These are phyloP conservation scores for Fringilla coelebs DNA, from an alignment of 2,797 vertebrate species.

Conservation along the genomic window DNA sequence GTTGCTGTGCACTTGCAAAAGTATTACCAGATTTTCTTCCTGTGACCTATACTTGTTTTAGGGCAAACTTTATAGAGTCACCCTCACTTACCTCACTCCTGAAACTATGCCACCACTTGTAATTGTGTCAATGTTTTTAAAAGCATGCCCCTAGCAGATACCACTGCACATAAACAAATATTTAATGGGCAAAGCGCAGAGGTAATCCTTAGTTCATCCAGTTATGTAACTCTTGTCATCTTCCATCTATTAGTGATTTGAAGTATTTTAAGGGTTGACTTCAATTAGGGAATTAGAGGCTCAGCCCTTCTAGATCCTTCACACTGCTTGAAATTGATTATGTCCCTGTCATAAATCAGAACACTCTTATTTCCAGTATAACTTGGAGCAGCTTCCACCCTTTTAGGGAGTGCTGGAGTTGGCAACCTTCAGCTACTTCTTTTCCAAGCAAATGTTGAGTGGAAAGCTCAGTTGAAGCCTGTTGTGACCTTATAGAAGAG, in stretches of 20 bases:
- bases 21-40: not conserved
- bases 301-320: not conserved
- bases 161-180: not conserved
- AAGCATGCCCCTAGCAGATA: not conserved
- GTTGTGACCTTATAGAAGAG: not conserved
- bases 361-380: not conserved
- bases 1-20: not conserved
- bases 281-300: not conserved
- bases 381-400: not conserved
- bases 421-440: not conserved
- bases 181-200: not conserved
- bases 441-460: slow-evolving; percentile 1
- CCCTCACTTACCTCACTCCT: not conserved
- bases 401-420: not conserved
- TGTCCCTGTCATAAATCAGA: not conserved
- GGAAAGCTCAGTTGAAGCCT: not conserved
- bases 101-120: not conserved
- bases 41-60: not conserved
- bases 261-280: not conserved
- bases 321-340: not conserved
- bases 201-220: not conserved
- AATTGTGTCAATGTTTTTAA: not conserved
- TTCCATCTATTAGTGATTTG: not conserved
- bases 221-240: not conserved
- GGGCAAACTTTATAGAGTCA: not conserved